A percentile compares a stretch with the other conserved stretches of the same genome.
phyloP scores from a whole-genome alignment of 2,888 invertebrate species.

The Microdon myrmicae region DNA sequence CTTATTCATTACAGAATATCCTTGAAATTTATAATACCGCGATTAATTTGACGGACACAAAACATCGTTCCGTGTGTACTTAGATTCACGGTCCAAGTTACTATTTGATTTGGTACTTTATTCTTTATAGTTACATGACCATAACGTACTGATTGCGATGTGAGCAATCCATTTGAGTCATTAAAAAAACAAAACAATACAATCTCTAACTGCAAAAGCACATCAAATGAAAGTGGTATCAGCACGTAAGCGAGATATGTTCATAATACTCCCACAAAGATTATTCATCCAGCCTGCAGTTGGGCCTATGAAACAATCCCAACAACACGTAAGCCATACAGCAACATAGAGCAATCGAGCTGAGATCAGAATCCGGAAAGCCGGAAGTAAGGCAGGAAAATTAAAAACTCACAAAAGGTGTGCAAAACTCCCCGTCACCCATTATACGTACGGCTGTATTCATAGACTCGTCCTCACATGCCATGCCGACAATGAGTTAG shows the following conservation, averaged over 20 bases:
- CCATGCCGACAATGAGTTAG: conserved; percentile 25
- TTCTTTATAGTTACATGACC: too few species aligned
- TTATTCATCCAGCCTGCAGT: conserved; percentile 17
- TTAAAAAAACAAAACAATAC: conserved; percentile 33
- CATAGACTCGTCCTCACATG: not conserved
- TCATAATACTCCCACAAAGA: conserved; percentile 7
- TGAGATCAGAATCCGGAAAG: conserved; percentile 65
- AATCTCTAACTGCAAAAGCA: conserved; percentile 31
- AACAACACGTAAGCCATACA: conserved; percentile 7
- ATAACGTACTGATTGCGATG: conserved; percentile 13
- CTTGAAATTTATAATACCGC: too few species aligned
- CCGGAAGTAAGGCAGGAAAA: conserved; percentile 68
- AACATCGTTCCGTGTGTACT: too few species aligned
- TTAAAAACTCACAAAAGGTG: conserved; percentile 66
- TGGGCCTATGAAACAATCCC: not conserved
- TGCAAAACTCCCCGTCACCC: conserved; percentile 38
- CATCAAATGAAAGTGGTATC: conserved; percentile 22
- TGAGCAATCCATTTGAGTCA: conserved; percentile 26
- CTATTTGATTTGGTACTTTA: too few species aligned
- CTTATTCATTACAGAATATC: too few species aligned
- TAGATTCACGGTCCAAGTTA: too few species aligned
- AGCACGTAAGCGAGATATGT: conserved; percentile 5
- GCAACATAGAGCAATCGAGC: conserved; percentile 59
- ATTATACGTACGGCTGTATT: not conserved
- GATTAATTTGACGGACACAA: too few species aligned